Conservation (phyloP, 2,888 invertebrate species). For the Omphaloscelis lunosa region DNA sequence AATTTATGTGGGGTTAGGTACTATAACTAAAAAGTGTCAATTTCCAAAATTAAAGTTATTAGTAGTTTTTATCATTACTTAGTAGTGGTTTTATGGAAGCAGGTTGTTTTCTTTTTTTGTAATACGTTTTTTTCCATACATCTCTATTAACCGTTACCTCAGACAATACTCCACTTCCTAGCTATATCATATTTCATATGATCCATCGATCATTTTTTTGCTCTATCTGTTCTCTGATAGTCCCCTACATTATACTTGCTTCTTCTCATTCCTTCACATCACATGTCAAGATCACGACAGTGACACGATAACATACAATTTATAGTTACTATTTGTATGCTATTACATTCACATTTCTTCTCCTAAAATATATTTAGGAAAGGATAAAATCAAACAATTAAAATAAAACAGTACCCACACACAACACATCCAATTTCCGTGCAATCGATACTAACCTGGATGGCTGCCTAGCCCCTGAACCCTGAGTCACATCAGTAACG, state of each 20-base stretch:
- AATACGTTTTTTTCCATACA: no score
- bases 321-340: not conserved
- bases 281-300: not conserved
- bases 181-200: not conserved
- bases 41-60: no score
- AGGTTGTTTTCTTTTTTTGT: no score
- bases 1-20: no score
- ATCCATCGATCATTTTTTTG: no score
- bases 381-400: not conserved
- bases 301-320: not conserved
- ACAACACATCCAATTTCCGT: slow-evolving; percentile 22
- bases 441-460: slow-evolving; percentile 40
- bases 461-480: slow-evolving; percentile 53
- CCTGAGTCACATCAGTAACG: slow-evolving; percentile 61
- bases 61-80: no score
- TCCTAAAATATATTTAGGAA: not conserved
- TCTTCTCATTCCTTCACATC: not conserved
- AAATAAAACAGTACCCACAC: not conserved
- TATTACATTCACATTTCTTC: not conserved
- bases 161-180: not conserved
- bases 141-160: not conserved
- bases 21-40: no score
- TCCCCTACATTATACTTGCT: not conserved
- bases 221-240: not conserved
- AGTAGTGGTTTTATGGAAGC: no score